These are phyloP conservation scores for Rhinopomastus cyanomelas DNA, from an alignment of 2,113 vertebrate genomes.

Conservation along the genomic window DNA sequence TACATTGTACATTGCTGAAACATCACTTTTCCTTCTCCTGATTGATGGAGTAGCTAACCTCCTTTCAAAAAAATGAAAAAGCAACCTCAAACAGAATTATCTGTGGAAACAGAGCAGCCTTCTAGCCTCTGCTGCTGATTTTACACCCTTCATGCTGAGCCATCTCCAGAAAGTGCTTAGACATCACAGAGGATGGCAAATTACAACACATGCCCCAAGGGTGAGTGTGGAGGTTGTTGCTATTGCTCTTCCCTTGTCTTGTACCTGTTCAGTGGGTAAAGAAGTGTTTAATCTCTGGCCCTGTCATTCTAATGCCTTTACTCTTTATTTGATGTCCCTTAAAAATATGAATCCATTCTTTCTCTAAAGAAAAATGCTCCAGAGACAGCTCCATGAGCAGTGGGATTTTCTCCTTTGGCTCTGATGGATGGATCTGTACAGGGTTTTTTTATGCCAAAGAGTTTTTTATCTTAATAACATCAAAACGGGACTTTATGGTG, in stretches of 20 bases:
- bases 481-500: not conserved
- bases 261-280: not conserved
- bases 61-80: not conserved
- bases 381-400: not conserved
- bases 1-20: not conserved
- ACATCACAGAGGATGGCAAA: not conserved
- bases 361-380: conserved; percentile 17
- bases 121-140: not conserved
- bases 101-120: not conserved
- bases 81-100: not conserved
- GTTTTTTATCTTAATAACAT: not conserved
- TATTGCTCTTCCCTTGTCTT: not conserved
- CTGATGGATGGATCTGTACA: not conserved
- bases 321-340: not conserved
- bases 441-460: not conserved
- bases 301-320: conserved; percentile 18
- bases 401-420: not conserved
- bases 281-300: conserved; percentile 47
- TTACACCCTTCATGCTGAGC: not conserved
- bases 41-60: not conserved
- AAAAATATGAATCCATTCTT: not conserved
- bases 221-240: not conserved
- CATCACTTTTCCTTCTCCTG: not conserved
- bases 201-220: not conserved
- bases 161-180: not conserved